A percentile compares a stretch with the other conserved stretches of the same genome.
Conservation (phyloP, 2,888 invertebrate genomes). For the Xanthia icteritia region DNA sequence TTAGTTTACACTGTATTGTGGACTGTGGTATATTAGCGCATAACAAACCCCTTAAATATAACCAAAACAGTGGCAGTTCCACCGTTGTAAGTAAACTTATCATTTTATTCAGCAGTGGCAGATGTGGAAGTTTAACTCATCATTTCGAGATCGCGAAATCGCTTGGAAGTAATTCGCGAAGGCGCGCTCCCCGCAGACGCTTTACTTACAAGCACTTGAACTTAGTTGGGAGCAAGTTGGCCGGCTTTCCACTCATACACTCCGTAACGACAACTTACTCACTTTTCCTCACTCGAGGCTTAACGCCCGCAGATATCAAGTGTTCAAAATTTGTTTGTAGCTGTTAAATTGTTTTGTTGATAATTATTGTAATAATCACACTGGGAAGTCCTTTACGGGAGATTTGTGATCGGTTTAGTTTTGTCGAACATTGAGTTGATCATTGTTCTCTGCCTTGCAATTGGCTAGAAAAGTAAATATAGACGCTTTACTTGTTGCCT, state of each 20-base stretch:
- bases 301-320: slow-evolving; percentile 68
- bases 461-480: too few species aligned
- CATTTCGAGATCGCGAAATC: slow-evolving; percentile 84
- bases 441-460: background rate
- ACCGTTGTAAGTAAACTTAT: slow-evolving; percentile 56
- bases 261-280: slow-evolving; percentile 82
- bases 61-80: slow-evolving; percentile 8
- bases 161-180: slow-evolving; percentile 84
- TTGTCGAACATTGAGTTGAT: background rate
- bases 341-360: slow-evolving; percentile 62
- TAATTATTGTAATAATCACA: slow-evolving; percentile 37
- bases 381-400: background rate
- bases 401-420: background rate
- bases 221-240: slow-evolving; percentile 82
- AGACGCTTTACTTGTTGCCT: too few species aligned
- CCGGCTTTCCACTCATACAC: slow-evolving; percentile 81
- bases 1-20: background rate
- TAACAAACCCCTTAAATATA: background rate
- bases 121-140: slow-evolving; percentile 80
- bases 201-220: slow-evolving; percentile 82
- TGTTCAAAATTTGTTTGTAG: slow-evolving; percentile 60
- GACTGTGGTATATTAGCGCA: background rate
- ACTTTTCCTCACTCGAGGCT: slow-evolving; percentile 78
- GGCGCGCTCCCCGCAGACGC: slow-evolving; percentile 81
- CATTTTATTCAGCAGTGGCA: slow-evolving; percentile 63